A percentile compares a stretch with the other conserved stretches of the same genome.
These are phyloP conservation scores for Hyposmocoma kahamanoa DNA, from an alignment of 1,140 invertebrate genomes.

Conservation along the genomic window DNA sequence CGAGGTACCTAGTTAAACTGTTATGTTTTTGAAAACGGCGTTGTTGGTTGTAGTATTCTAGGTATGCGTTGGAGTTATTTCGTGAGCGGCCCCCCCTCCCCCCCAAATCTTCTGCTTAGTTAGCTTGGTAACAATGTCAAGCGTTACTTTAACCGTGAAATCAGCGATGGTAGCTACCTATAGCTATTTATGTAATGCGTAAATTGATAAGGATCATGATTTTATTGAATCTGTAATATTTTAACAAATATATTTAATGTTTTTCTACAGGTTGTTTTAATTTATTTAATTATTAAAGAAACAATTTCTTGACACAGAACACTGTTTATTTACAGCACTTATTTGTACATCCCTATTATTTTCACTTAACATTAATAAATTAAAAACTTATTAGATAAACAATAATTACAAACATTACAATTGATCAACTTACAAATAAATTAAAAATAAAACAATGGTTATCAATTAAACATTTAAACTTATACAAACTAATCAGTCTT, in stretches of 20 bases:
- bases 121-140: slow-evolving; percentile 15
- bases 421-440: slow-evolving; percentile 1
- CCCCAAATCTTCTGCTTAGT: slow-evolving; percentile 8
- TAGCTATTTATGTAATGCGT: slow-evolving; percentile 21
- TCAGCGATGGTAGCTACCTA: slow-evolving; percentile 14
- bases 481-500: slow-evolving; percentile 64
- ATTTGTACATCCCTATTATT: slow-evolving; percentile 41
- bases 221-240: slow-evolving; percentile 72
- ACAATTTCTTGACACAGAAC: slow-evolving; percentile 14
- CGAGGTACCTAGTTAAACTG: too few species aligned
- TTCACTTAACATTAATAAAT: too few species aligned
- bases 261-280: slow-evolving; percentile 37
- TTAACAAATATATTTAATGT: slow-evolving; percentile 72
- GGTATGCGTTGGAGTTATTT: too few species aligned
- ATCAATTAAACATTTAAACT: slow-evolving; percentile 31
- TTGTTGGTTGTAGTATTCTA: too few species aligned
- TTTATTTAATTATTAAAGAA: slow-evolving; percentile 12
- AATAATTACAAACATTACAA: slow-evolving; percentile 21
- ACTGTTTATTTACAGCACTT: slow-evolving; percentile 42
- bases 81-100: too few species aligned
- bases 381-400: slow-evolving; percentile 20
- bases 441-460: slow-evolving; percentile 11
- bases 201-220: slow-evolving; percentile 35
- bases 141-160: slow-evolving; percentile 18
- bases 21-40: too few species aligned